A percentile compares a stretch with the other conserved stretches of the same genome.
phyloP scores from a whole-genome alignment of 2,113 vertebrate species.

The Meleagris gallopavo region DNA sequence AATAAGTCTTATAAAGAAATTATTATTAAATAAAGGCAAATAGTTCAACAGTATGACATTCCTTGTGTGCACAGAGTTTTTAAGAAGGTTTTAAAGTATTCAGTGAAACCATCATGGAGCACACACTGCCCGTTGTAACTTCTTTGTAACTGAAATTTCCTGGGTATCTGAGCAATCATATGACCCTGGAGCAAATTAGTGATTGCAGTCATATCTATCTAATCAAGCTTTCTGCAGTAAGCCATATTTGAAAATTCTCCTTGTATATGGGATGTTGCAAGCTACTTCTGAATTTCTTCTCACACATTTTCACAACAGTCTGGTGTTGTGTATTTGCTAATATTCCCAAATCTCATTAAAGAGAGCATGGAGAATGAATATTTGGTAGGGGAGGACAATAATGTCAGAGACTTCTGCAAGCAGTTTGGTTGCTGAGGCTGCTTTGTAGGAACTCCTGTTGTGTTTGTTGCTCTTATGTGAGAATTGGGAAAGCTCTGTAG shows the following conservation, averaged over 20 bases:
- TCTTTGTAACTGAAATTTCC: constrained; percentile 73
- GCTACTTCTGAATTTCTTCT: constrained; percentile 19
- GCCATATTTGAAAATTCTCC: constrained; percentile 70
- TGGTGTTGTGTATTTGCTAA: constrained; percentile 59
- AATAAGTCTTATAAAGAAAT: constrained; percentile 21
- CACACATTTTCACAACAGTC: constrained; percentile 40
- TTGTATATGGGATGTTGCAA: constrained; percentile 37
- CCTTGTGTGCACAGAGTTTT: constrained; percentile 27
- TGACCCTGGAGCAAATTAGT: constrained; percentile 78
- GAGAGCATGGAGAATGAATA: constrained; percentile 6
- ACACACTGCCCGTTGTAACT: constrained; percentile 23
- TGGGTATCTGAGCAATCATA: constrained; percentile 65
- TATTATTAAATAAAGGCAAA: constrained; percentile 55
- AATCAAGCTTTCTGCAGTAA: constrained; percentile 73
- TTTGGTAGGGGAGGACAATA: not conserved
- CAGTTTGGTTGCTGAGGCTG: not conserved
- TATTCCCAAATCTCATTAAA: constrained; percentile 71
- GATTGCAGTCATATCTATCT: constrained; percentile 78
- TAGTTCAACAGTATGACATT: not conserved
- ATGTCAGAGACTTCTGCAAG: not conserved
- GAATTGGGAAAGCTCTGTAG: constrained; percentile 22
- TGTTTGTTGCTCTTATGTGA: constrained; percentile 20
- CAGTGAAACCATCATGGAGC: constrained; percentile 37
- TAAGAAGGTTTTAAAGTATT: constrained; percentile 47
- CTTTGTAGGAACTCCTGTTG: not conserved